Evolutionary conservation across 2,797 vertebrate species (phyloP), one percentile per base, ranked within the genome.

Genomic region (Manis javanica): DNA sequence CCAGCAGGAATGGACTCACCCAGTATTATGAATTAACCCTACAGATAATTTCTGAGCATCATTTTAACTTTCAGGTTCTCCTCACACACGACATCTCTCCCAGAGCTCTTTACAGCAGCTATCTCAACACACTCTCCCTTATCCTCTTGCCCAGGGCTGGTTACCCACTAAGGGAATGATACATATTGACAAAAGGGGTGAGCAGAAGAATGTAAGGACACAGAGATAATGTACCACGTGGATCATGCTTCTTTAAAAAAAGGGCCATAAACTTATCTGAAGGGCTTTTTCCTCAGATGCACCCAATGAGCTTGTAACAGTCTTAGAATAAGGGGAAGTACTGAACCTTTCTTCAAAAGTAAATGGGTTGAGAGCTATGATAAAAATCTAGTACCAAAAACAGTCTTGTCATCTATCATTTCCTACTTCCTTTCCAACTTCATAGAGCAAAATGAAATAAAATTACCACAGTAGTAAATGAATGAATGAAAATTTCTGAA

Each of bases 381-480:
- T 51, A 94, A 92, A 55, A 90, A 90, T 75, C 49, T 37, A 72
- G 23, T 53, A 59, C 19, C 55, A 82, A 92, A 90, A 49, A 46
- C 55, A 89, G 57, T 19, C 18, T 59, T 89, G 31, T 74, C 39
- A 77, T 59, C 23, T 74, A 69, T 74, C 55, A 78, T 87, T 74
- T 90, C 29, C n/a, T 71, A 74, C 34, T 75, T 87, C 31, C n/a
- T 66, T 86, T 85, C 23, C 14, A 37, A 74, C 1, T 75, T 21
- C 24, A 46, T 90, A 87, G 63, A 90, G 49, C 31, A 55, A 90
- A 82, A 24, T 71, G 79, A 91, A 87, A 87, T 46, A 74, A 82
- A 93, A 89, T 55, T 55, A 71, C 18, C 37, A 31, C 68, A 49
- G 59, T 26, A n/a, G 14, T 84, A 88, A 81, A 64, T 46, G 71